phyloP scores from a whole-genome alignment of 2,797 vertebrate species.

The Pterois miles region DNA sequence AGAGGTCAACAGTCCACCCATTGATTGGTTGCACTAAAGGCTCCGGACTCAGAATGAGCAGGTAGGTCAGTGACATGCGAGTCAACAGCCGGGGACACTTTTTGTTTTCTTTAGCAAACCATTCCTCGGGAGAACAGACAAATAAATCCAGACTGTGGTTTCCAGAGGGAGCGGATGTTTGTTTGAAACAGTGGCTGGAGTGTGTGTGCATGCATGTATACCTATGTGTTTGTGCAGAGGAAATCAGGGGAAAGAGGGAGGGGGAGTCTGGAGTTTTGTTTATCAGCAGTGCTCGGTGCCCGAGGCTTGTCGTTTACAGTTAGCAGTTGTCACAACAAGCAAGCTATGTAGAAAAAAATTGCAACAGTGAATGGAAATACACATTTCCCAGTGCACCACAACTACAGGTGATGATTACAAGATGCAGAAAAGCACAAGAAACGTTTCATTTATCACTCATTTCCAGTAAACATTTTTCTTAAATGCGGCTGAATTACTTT shows the following conservation, averaged over 20 bases:
- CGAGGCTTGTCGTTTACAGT: constrained; percentile 55
- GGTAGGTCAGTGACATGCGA: constrained; percentile 43
- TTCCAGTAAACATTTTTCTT: constrained; percentile 13
- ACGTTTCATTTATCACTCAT: not conserved
- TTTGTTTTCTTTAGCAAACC: constrained; percentile 44
- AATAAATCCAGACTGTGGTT: constrained; percentile 50
- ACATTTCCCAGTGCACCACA: constrained; percentile 3
- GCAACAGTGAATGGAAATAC: constrained; percentile 21
- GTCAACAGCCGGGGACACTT: constrained; percentile 45
- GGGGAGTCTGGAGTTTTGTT: constrained; percentile 55
- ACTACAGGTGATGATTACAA: constrained; percentile 51
- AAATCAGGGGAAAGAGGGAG: constrained; percentile 2
- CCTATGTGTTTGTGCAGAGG: constrained; percentile 42
- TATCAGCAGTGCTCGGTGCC: constrained; percentile 38
- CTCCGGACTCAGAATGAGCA: constrained; percentile 45
- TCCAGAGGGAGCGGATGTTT: constrained; percentile 54
- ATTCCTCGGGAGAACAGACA: constrained; percentile 47
- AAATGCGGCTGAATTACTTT: constrained; percentile 11
- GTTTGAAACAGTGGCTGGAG: constrained; percentile 65
- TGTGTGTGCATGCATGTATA: constrained; percentile 9
- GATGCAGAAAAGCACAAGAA: constrained; percentile 26
- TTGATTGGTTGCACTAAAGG: constrained; percentile 69
- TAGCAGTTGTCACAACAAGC: constrained; percentile 68
- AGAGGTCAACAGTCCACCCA: constrained; percentile 78
- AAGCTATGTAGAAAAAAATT: constrained; percentile 49